Conservation (phyloP, 2,888 invertebrate species). For the Cheilosia vernalis region DNA sequence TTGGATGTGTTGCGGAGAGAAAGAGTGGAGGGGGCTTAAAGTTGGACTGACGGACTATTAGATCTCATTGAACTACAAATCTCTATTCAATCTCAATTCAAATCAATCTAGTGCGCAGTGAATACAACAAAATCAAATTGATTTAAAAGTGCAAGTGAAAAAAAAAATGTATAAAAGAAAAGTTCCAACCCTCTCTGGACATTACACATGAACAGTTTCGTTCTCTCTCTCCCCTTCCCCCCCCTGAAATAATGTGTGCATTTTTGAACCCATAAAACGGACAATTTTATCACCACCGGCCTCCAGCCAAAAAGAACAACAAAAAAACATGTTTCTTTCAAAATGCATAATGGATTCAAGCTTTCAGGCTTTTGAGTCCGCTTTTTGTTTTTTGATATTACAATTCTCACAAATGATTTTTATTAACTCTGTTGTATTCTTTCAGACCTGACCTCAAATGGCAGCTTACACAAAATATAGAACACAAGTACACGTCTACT, state of each 20-base stretch:
- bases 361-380: slow-evolving; percentile 64
- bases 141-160: slow-evolving; percentile 66
- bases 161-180: slow-evolving; percentile 30
- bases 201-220: slow-evolving; percentile 66
- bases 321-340: slow-evolving; percentile 39
- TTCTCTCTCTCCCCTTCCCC: slow-evolving; percentile 60
- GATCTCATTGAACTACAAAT: slow-evolving; percentile 41
- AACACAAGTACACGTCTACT: slow-evolving; percentile 1
- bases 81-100: not conserved
- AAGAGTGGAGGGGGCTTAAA: slow-evolving; percentile 48
- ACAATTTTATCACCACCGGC: slow-evolving; percentile 31
- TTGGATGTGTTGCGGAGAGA: slow-evolving; percentile 63
- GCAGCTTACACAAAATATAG: slow-evolving; percentile 7
- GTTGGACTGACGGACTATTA: slow-evolving; percentile 72
- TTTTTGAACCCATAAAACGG: slow-evolving; percentile 67
- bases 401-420: slow-evolving; percentile 36
- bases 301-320: not conserved
- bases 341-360: slow-evolving; percentile 63
- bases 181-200: slow-evolving; percentile 69
- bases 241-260: slow-evolving; percentile 38
- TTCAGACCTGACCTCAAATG: slow-evolving; percentile 67
- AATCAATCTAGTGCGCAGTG: slow-evolving; percentile 57
- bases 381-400: slow-evolving; percentile 42
- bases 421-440: slow-evolving; percentile 72
- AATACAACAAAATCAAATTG: slow-evolving; percentile 36